Conservation (phyloP, 2,113 vertebrate species). For the Epinephelus lanceolatus region DNA sequence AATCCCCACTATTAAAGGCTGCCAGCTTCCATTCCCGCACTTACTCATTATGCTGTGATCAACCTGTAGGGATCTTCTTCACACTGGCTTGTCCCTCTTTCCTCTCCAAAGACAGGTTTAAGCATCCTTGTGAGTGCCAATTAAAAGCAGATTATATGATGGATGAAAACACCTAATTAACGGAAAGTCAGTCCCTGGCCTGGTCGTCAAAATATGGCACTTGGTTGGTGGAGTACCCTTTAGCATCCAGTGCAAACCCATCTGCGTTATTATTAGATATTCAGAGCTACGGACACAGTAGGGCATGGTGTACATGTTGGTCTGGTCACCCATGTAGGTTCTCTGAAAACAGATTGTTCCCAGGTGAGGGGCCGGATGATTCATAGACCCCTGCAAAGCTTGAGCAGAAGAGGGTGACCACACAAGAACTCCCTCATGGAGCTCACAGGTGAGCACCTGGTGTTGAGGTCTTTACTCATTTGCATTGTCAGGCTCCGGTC, state of each 20-base stretch:
- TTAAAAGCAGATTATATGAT: constrained; percentile 31
- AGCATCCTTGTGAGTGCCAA: constrained; percentile 41
- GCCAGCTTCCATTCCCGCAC: constrained; percentile 43
- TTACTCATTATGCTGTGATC: constrained; percentile 58
- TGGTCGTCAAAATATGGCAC: no score
- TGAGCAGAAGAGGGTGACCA: constrained; percentile 2
- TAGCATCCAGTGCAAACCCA: no score
- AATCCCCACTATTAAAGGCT: constrained; percentile 54
- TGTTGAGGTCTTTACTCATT: not conserved
- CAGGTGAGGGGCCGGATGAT: not conserved
- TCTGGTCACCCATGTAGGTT: not conserved
- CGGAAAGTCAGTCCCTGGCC: constrained; percentile 10
- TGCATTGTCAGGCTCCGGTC: not conserved
- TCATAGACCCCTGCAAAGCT: constrained; percentile 15
- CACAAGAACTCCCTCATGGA: not conserved
- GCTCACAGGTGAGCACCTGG: not conserved
- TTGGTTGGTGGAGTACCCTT: no score
- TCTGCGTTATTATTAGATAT: no score
- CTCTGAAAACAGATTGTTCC: constrained; percentile 19
- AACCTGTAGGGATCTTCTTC: constrained; percentile 44
- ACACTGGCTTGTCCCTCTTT: constrained; percentile 1
- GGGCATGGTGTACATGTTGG: constrained; percentile 4
- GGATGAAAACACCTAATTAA: constrained; percentile 21
- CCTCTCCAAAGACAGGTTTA: constrained; percentile 1
- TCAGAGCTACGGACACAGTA: no score